These are phyloP conservation scores for Lepidonotus clava DNA, from an alignment of 2,888 invertebrate species.

Conservation along the genomic window DNA sequence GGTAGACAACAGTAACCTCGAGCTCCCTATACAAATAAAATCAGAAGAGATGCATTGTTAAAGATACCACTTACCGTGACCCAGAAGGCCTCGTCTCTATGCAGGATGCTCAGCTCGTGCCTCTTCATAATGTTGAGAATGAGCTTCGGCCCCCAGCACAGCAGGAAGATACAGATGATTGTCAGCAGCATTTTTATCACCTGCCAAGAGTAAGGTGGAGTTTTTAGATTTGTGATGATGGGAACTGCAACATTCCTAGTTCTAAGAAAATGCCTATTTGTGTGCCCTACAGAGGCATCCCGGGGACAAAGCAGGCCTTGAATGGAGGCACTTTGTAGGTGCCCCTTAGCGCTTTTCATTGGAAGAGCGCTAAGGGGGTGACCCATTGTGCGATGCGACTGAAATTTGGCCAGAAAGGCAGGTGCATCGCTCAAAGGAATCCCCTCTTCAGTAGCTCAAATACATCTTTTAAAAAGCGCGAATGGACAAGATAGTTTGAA, in stretches of 20 bases:
- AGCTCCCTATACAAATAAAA: not conserved
- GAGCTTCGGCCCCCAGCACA: slow-evolving; percentile 82
- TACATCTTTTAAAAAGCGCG: too few relatives aligned
- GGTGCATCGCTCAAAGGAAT: too few relatives aligned
- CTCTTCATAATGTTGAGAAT: slow-evolving; percentile 79
- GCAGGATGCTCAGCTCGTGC: slow-evolving; percentile 58
- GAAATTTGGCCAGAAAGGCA: too few relatives aligned
- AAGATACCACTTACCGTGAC: slow-evolving; percentile 57
- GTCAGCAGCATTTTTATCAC: slow-evolving; percentile 83
- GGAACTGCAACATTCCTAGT: not conserved
- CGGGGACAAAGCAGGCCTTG: too few relatives aligned
- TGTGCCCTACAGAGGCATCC: too few relatives aligned
- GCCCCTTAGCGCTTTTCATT: too few relatives aligned
- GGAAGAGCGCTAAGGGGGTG: too few relatives aligned
- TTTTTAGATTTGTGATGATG: not conserved
- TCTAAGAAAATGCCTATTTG: too few relatives aligned
- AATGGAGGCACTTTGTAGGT: too few relatives aligned
- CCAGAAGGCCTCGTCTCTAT: slow-evolving; percentile 59
- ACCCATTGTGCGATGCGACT: too few relatives aligned
- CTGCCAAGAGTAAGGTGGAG: slow-evolving; percentile 78
- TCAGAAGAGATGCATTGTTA: not conserved
- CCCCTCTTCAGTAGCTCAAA: too few relatives aligned
- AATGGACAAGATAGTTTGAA: too few relatives aligned
- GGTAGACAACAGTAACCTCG: not conserved
- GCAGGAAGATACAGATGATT: slow-evolving; percentile 81